Evolutionary conservation across 2,888 invertebrate species (phyloP).

Genomic region (Augiades crinisus): DNA sequence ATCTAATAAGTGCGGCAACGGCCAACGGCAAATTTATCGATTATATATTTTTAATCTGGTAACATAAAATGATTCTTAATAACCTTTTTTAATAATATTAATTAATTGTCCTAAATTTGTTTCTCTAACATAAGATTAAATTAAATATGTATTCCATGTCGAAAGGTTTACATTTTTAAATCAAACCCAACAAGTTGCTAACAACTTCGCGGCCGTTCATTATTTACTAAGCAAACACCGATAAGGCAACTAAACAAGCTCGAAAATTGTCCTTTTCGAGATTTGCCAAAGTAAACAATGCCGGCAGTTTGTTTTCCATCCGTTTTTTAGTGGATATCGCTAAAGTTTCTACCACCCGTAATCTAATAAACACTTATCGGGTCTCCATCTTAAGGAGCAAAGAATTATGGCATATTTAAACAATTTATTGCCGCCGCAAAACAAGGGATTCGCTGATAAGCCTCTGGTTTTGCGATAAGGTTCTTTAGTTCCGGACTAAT

Average conservation of each 20-base stretch:
- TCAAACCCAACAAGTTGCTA: conserved; percentile 48
- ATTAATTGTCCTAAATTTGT: too few species aligned
- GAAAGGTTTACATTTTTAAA: not conserved
- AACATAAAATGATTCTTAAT: too few species aligned
- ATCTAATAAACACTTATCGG: conserved; percentile 75
- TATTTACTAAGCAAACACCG: conserved; percentile 68
- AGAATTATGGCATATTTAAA: conserved; percentile 77
- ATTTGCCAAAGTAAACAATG: conserved; percentile 55
- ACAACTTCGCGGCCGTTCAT: conserved; percentile 58
- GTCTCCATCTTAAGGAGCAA: conserved; percentile 64
- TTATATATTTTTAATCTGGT: too few species aligned
- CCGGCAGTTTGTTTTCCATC: conserved; percentile 51
- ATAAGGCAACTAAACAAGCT: conserved; percentile 58
- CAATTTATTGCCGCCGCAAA: conserved; percentile 72
- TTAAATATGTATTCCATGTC: not conserved
- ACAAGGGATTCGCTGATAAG: conserved; percentile 69
- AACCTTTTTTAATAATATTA: too few species aligned
- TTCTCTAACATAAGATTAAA: too few species aligned
- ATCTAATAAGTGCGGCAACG: too few species aligned
- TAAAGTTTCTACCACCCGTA: conserved; percentile 67
- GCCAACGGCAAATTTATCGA: too few species aligned
- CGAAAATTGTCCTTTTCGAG: conserved; percentile 53
- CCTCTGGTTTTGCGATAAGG: conserved; percentile 62
- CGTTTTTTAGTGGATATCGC: conserved; percentile 58
- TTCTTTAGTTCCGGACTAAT: conserved; percentile 45